Conservation (phyloP, 2,797 vertebrate species). For the Pipistrellus pipistrellus region DNA sequence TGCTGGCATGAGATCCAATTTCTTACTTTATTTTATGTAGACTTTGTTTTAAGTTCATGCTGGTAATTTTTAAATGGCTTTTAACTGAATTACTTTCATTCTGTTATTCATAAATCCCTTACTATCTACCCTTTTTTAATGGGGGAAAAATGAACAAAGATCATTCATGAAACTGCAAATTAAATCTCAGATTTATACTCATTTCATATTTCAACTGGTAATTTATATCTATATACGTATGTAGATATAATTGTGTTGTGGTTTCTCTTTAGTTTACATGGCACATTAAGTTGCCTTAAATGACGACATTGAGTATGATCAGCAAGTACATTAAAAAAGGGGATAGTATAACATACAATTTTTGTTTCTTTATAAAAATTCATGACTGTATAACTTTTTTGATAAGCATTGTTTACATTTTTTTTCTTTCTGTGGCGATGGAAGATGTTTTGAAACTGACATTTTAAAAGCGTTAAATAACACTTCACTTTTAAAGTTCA, state of each 20-base stretch:
- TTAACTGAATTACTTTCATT: constrained; percentile 87
- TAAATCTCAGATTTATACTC: constrained; percentile 60
- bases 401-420: constrained; percentile 79
- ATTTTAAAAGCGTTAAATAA: constrained; percentile 40
- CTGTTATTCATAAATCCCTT: constrained; percentile 85
- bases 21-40: constrained; percentile 59
- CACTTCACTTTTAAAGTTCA: constrained; percentile 57
- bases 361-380: constrained; percentile 88
- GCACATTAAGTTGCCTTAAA: constrained; percentile 53
- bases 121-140: constrained; percentile 92
- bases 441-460: constrained; percentile 61
- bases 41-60: constrained; percentile 84
- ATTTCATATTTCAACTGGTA: constrained; percentile 50
- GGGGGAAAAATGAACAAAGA: constrained; percentile 80
- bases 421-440: constrained; percentile 61
- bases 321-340: constrained; percentile 90
- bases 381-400: constrained; percentile 86
- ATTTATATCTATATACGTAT: neutral
- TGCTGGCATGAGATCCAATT: constrained; percentile 82
- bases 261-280: neutral
- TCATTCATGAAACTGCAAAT: constrained; percentile 48
- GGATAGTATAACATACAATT: constrained; percentile 87
- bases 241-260: neutral
- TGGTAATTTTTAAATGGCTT: constrained; percentile 86
- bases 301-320: constrained; percentile 61